Percentiles rank a stretch among this genome's conserved stretches.
These are phyloP conservation scores for Mionectes olivaceus DNA, from an alignment of 2,797 vertebrate genomes.

Conservation along the genomic window DNA sequence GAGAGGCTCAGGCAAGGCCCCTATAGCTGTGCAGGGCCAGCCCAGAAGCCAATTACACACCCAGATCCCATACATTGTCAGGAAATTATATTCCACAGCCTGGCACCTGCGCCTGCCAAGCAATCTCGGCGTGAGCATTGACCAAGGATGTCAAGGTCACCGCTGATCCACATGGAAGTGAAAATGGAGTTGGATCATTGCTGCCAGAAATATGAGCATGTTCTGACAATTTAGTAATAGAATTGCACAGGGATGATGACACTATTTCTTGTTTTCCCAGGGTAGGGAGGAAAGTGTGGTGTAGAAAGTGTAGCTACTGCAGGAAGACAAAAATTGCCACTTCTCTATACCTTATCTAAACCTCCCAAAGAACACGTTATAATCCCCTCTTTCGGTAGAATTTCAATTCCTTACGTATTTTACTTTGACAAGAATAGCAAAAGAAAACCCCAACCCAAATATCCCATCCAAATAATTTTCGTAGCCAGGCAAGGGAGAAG, in stretches of 20 bases:
- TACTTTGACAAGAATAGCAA: not conserved
- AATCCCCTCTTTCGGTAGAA: not conserved
- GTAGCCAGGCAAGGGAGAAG: not conserved
- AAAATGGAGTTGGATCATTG: slow-evolving; percentile 58
- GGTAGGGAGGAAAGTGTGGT: not conserved
- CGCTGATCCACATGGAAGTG: slow-evolving; percentile 44
- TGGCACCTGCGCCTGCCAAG: not conserved
- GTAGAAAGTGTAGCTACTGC: not conserved
- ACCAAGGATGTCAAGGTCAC: not conserved
- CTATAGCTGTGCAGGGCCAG: not conserved
- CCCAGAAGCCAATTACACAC: slow-evolving; percentile 30
- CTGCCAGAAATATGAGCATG: slow-evolving; percentile 15
- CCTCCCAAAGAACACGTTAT: not conserved
- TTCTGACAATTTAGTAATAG: slow-evolving; percentile 54
- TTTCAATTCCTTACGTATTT: not conserved
- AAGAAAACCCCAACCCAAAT: not conserved
- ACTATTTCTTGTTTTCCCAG: not conserved
- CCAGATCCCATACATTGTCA: not conserved
- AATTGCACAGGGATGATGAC: not conserved
- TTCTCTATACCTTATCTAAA: not conserved
- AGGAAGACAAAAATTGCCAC: not conserved
- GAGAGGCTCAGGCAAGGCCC: not conserved
- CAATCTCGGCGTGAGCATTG: not conserved
- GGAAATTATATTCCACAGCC: slow-evolving; percentile 49
- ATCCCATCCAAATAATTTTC: not conserved